Evolutionary conservation across 2,797 vertebrate species (phyloP), one percentile per base, ranked within the genome.

Genomic region (Otolemur crassicaudatus): DNA sequence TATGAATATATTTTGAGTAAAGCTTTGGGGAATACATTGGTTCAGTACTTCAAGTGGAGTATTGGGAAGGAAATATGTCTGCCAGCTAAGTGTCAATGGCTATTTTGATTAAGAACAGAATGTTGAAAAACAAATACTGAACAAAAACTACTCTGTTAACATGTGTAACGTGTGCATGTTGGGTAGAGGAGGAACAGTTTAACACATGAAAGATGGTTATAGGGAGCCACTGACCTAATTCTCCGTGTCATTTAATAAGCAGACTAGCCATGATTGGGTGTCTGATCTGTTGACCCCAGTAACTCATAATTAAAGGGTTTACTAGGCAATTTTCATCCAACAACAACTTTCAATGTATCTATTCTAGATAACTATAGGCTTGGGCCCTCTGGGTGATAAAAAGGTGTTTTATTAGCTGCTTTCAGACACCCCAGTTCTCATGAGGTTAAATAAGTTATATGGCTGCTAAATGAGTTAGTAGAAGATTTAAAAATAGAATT

Each of bases 401-500:
- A 31, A 93, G 53, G 7, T 88, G 0, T 94, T 91, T 92, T 84
- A 87, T 79, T 86, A 85, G 16, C n/a, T 96, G n/a, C 23, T 49
- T 87, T 89, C 7, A 37, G 12, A 46, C 2, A 20, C 56, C 11
- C 23, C 31, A 60, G 7, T 81, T 95, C 56, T 96, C 37, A 86
- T 46, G 67, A 77, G 69, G 58, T 94, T 89, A 73, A 87, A 7
- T 87, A 73, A 81, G 34, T 77, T 92, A 2, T 86, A 49, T 92
- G 60, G 4, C 19, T 87, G 88, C 49, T 61, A 83, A 40, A 63
- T 81, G 31, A 83, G 22, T 89, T 96, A 61, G 49, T 22, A 92
- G 61, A 85, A 73, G 23, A 81, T 56, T 92, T 95, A 90, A 96
- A 96, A 85, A 72, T 61, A 85, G 56, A 94, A 76, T 83, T 77